Evolutionary conservation across 2,113 vertebrate genomes (phyloP), one percentile per base, ranked within the genome.

Genomic region (Sceloporus undulatus): DNA sequence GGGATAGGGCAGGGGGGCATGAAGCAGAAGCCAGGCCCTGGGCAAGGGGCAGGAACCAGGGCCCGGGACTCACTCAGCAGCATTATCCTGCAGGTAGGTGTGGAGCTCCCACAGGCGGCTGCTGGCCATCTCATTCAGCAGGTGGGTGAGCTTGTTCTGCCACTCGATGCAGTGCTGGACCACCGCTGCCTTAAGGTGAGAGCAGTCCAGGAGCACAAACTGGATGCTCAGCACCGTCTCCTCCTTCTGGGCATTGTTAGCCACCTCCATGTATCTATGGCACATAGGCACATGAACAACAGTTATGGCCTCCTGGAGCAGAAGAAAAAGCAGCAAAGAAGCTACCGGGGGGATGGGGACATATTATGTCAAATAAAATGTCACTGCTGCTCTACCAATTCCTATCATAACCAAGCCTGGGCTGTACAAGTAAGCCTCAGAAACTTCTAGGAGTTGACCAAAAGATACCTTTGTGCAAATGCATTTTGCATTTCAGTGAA

Each of bases 231-330:
- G 93, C 91, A 97, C 94, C 0, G 97, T 98, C 95, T 97, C 97
- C 93, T 97, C 97, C 94, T 97, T 98, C 95, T 98, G 97, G 29
- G 97, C 96, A 0, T 98, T 97, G 92, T 97, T 98, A 8, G 96
- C 97, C 71, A 97, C 97, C 91, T 98, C 97, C 0, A 96, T 96
- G 93, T 97, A 98, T 90, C 97, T 98, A 62, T 16, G 93, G 14
- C 74, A 1, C 11, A 18, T 1, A 68, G 29, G 5, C 29, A 38
- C 2, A 16, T 16, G 54, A 1, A 3, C 48, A 42, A 1, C 13
- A 66, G 85, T 25, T 7, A 14, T 25, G 75, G 62, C 29, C 25
- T 19, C 11, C 13, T 23, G 0, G 74, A 1, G 42, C 29, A 38
- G 21, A 25, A 25, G 25, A 27, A 78, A 54, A 48, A 40, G 27